Base-by-base conservation (phyloP, 2,113 vertebrate genomes). In the Patagioenas fasciata region DNA sequence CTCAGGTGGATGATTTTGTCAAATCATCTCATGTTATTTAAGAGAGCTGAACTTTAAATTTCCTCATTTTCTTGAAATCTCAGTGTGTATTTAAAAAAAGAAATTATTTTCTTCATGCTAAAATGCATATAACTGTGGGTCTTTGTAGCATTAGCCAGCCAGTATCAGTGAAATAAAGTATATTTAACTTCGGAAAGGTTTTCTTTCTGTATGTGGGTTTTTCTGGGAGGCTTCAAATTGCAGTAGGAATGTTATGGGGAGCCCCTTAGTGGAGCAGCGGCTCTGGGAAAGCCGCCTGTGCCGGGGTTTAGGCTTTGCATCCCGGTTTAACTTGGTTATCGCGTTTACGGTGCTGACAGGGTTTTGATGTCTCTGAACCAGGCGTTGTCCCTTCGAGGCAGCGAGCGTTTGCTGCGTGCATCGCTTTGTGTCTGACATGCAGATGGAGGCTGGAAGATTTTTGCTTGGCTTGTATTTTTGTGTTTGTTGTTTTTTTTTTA, bases 161-260 rank as follows among this genome's bases (percentile, higher is more conserved):
- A 6, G 40, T 91, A 1, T 15, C 64, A 94, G 90, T 1, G 1
- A 95, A 80, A 58, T 65, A 31, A 85, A 93, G 93, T 95, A 48
- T 75, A 75, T 96, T 95, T 94, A 94, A 97, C 97, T 94, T 96
- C 17, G 26, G 36, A 53, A 88, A 56, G 81, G 38, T 66, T 90
- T 56, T 44, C 13, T 74, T 91, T 79, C 29, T 60, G 51, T 20
- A 5, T 29, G 13, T 93, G 38, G 32, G 13, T 61, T 95, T 94
- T 85, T 94, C 57, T 53, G 60, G 65, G 92, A 88, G 57, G 38
- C 32, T 75, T 93, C 58, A 58, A 65, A 64, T 12, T 11, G 80
- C 29, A 9, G 5, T 65, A 83, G 80, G 47, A 89, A 87, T 34
- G n/a, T 84, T 88, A 31, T 1, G 38, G 88, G 85, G 80, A 42